These are phyloP conservation scores for Eupsittula cactorum DNA, from an alignment of 2,113 vertebrate species.

Conservation along the genomic window DNA sequence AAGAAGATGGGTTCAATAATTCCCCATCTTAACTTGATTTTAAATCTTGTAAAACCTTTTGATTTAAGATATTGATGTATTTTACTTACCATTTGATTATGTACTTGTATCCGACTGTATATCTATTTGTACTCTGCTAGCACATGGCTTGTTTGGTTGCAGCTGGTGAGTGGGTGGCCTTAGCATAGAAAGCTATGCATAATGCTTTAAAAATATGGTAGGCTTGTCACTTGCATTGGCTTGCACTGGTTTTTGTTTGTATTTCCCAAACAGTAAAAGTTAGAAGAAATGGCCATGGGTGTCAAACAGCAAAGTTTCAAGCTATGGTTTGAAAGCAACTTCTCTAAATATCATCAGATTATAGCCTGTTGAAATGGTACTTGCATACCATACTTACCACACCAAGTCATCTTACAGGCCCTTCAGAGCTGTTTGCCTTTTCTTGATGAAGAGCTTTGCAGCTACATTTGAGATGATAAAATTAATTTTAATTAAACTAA, in stretches of 20 bases:
- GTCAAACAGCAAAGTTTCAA: not conserved
- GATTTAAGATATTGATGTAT: not conserved
- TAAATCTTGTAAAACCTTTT: not conserved
- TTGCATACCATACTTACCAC: not conserved
- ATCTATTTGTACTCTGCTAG: constrained; percentile 12
- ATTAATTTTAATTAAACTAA: not conserved
- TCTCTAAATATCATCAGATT: not conserved
- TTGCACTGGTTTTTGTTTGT: not conserved
- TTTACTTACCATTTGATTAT: not conserved
- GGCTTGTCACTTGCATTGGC: not conserved
- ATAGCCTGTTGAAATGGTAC: not conserved
- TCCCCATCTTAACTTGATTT: not conserved
- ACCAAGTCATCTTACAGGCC: rapidly evolving
- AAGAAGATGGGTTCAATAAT: not conserved
- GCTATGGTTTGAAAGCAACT: not conserved
- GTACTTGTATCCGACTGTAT: not conserved
- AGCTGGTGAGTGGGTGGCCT: constrained; percentile 62
- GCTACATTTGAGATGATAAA: not conserved
- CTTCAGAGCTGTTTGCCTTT: not conserved
- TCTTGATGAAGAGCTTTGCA: not conserved
- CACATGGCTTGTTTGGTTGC: constrained; percentile 42
- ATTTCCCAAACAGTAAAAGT: not conserved
- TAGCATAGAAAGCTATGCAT: not conserved
- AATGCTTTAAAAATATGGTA: not conserved
- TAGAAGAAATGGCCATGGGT: not conserved